Conservation (phyloP, 2,113 vertebrate species). For the Epinephelus moara region DNA sequence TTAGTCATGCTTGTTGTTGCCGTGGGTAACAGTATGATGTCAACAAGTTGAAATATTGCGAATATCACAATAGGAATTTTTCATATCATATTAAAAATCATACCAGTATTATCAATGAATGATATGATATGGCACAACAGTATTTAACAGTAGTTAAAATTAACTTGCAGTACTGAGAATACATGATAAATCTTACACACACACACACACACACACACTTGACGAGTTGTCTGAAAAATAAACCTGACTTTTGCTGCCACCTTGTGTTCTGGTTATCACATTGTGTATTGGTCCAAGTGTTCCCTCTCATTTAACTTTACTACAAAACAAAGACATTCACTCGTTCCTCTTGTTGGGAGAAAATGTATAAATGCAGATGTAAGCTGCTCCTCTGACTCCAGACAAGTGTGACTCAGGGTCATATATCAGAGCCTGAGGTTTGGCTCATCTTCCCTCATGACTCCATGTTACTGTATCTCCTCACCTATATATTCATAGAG, state of each 20-base stretch:
- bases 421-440: not conserved
- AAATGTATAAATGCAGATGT: not conserved
- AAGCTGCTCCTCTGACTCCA: not conserved
- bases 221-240: not conserved
- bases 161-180: too few species aligned
- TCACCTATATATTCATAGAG: constrained; percentile 91
- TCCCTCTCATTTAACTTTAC: not conserved
- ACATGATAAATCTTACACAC: not conserved
- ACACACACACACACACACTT: not conserved
- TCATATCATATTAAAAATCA: too few species aligned
- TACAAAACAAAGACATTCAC: not conserved
- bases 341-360: too few species aligned
- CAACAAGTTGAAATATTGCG: too few species aligned
- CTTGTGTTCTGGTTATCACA: constrained; percentile 49
- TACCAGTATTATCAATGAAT: too few species aligned
- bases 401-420: not conserved
- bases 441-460: not conserved
- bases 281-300: too few species aligned
- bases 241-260: constrained; percentile 56
- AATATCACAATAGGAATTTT: too few species aligned
- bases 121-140: too few species aligned
- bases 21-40: too few species aligned
- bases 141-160: too few species aligned
- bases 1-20: too few species aligned
- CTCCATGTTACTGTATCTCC: not conserved